Evolutionary conservation across 2,888 invertebrate species (phyloP).

Genomic region (Orchesellides sinensis): DNA sequence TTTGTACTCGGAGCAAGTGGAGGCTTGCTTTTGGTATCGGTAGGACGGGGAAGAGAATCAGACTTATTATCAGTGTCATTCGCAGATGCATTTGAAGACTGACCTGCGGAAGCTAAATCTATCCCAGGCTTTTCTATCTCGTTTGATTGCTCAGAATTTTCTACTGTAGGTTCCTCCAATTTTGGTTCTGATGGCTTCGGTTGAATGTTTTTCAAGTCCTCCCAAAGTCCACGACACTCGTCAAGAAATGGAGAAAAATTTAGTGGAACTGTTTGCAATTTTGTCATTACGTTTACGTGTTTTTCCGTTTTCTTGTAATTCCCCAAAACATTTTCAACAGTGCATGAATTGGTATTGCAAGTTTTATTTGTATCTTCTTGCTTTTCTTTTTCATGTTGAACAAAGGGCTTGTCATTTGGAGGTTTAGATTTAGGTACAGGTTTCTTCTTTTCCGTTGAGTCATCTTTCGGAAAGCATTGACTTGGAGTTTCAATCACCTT

Average conservation of each 20-base stretch:
- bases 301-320: neutral
- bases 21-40: too few relatives aligned
- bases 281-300: neutral
- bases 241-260: neutral
- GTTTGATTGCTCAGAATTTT: too few relatives aligned
- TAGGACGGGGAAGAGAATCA: neutral
- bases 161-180: neutral
- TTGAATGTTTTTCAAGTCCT: neutral
- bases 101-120: neutral
- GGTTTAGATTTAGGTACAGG: too few relatives aligned
- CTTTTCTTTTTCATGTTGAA: neutral
- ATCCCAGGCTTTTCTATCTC: neutral
- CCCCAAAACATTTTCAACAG: neutral
- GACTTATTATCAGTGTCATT: neutral
- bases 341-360: too few relatives aligned
- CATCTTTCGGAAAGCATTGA: too few relatives aligned
- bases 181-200: neutral
- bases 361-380: too few relatives aligned
- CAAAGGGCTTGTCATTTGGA: neutral
- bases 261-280: too few relatives aligned
- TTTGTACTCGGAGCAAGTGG: too few relatives aligned
- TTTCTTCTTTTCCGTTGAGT: too few relatives aligned
- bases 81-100: neutral
- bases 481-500: too few relatives aligned
- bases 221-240: slow-evolving; percentile 1